Conservation (phyloP, 2,113 vertebrate species). For the Peromyscus polionotus region DNA sequence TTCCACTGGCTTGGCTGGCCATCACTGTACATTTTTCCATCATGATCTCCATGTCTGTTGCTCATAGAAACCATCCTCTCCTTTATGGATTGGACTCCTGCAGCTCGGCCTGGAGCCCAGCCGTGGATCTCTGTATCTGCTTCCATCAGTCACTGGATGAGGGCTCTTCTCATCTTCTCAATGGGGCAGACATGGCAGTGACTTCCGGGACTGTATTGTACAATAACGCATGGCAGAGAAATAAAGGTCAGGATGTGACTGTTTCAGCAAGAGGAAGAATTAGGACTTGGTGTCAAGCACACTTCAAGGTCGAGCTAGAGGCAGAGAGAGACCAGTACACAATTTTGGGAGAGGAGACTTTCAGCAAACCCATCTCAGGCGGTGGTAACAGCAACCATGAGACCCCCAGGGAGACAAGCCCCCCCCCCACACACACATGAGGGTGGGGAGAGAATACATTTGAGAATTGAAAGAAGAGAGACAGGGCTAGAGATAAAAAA, state of each 20-base stretch:
- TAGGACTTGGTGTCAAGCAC: neutral
- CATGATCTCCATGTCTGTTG: too few species aligned
- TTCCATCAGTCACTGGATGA: too few species aligned
- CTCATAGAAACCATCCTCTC: too few species aligned
- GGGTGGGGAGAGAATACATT: neutral
- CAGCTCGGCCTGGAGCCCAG: too few species aligned
- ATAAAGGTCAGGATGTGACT: neutral
- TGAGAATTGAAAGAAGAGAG: neutral
- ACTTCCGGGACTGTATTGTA: neutral
- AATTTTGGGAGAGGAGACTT: neutral
- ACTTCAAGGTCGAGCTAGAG: neutral
- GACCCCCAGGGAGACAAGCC: neutral
- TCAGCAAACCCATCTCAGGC: neutral
- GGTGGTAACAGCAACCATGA: too few species aligned
- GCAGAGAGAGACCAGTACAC: accelerated
- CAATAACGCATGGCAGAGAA: accelerated
- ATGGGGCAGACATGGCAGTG: neutral
- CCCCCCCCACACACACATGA: neutral
- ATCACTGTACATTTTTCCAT: too few species aligned
- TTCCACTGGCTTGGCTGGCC: too few species aligned
- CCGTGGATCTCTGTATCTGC: too few species aligned
- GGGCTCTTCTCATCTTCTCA: neutral
- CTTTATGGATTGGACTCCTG: too few species aligned
- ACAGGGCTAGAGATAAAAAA: neutral
- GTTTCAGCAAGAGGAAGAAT: neutral